Evolutionary conservation across 2,113 vertebrate genomes (phyloP), one percentile per base, ranked within the genome.

Genomic region (Otolemur garnettii): DNA sequence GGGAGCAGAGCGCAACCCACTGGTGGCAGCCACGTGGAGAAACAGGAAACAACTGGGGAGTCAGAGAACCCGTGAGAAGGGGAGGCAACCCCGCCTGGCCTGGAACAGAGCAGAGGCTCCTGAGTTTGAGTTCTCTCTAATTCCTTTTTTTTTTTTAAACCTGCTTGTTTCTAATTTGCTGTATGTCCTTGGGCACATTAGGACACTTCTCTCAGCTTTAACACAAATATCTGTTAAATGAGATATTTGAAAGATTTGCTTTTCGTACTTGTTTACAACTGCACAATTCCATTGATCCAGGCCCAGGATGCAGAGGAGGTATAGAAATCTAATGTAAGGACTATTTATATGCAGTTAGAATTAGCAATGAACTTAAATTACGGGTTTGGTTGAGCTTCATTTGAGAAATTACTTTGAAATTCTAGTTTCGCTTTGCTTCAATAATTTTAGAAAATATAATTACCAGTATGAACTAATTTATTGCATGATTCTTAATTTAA

Each of bases 391-490:
- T 96, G 83, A 94, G 90, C 64, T 92, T 97, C 92, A 93, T 69
- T 96, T 96, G 92, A 96, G 96, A 82, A 97, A 96, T 96, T 80
- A 95, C 81, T 96, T 84, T 95, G 84, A 95, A 87, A 94, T 87
- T 87, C 83, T 90, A 64, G 80, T 94, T 95, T 94, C 92, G 87
- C 94, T 96, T 97, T 95, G 90, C 93, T 90, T 96, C 83, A 97
- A 85, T 95, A 96, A 96, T 96, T 95, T 95, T 85, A 97, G 93
- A 95, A 97, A 97, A 96, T 78, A 94, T 85, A 94, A 96, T 96
- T 93, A 96, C 86, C 72, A 90, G 77, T 90, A 92, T 64, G 71
- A 96, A 90, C 84, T 98, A 91, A 93, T 96, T 90, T 85, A 94
- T 74, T 5, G 57, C 60, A 15, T 79, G 87, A 45, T 50, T 97